Conservation (phyloP, 1,140 invertebrate genomes). For the Rhysida immarginata region DNA sequence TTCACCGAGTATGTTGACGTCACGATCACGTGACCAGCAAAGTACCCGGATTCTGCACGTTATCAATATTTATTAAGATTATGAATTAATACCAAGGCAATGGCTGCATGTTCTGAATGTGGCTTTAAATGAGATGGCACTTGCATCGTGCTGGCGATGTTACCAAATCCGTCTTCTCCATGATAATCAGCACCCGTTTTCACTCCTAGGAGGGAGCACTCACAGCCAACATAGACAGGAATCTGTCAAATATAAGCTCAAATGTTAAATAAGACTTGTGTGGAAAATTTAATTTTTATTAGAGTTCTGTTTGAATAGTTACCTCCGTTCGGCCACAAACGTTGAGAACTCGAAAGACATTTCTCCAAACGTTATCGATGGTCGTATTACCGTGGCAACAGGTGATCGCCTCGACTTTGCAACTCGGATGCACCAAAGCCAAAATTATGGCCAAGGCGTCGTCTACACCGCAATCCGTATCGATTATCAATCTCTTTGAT, state of each 20-base stretch:
- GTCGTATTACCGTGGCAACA: conserved; percentile 45
- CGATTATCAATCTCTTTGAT: not conserved
- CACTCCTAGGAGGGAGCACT: conserved; percentile 46
- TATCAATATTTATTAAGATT: too few species aligned
- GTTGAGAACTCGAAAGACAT: conserved; percentile 41
- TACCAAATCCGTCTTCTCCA: conserved; percentile 50
- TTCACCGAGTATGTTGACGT: too few species aligned
- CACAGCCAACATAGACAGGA: conserved; percentile 19
- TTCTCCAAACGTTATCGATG: conserved; percentile 40
- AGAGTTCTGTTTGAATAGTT: conserved; percentile 8
- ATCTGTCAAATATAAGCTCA: not conserved
- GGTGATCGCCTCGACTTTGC: conserved; percentile 43
- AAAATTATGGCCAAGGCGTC: conserved; percentile 2
- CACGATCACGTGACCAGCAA: too few species aligned
- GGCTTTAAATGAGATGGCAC: not conserved
- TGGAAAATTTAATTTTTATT: not conserved
- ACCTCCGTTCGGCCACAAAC: conserved; percentile 24
- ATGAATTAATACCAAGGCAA: conserved; percentile 4
- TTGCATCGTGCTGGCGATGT: conserved; percentile 24
- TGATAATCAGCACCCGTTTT: conserved; percentile 35
- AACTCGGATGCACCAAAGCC: conserved; percentile 12
- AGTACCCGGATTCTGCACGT: too few species aligned
- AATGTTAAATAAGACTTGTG: not conserved
- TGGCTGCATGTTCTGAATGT: not conserved
- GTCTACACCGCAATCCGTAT: conserved; percentile 6